phyloP scores from a whole-genome alignment of 1,140 invertebrate genomes.

The Lepidurus arcticus region DNA sequence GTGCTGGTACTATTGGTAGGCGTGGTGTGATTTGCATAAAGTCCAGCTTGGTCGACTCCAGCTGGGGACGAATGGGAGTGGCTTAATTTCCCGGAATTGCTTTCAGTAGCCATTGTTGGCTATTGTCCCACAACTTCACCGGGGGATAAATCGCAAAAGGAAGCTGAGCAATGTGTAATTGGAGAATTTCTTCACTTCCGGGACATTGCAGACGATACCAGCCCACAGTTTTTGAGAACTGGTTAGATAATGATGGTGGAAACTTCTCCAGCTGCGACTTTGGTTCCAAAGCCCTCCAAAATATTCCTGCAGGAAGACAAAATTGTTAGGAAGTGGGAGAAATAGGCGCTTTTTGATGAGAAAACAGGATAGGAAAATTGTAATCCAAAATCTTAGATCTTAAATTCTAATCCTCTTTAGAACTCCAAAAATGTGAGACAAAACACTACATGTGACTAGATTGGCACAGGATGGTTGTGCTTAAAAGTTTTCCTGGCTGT shows the following conservation, averaged over 20 bases:
- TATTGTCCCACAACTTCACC: not conserved
- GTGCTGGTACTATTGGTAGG: not conserved
- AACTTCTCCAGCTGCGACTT: no score
- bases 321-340: no score
- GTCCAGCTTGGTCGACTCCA: constrained; percentile 63
- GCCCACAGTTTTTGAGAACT: no score
- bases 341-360: no score
- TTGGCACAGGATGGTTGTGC: not conserved
- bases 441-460: no score
- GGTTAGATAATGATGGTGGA: no score
- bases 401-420: no score
- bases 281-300: no score
- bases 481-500: not conserved
- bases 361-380: no score
- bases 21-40: constrained; percentile 54
- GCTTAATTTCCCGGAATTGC: constrained; percentile 50
- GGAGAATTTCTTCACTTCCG: constrained; percentile 12
- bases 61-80: constrained; percentile 75
- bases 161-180: constrained; percentile 3
- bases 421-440: no score
- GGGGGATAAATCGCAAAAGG: not conserved
- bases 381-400: no score
- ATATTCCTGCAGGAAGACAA: no score
- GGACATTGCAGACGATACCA: not conserved
- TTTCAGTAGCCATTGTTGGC: not conserved